Conservation (phyloP, 2,113 vertebrate genomes). For the Urocynchramus pylzowi region DNA sequence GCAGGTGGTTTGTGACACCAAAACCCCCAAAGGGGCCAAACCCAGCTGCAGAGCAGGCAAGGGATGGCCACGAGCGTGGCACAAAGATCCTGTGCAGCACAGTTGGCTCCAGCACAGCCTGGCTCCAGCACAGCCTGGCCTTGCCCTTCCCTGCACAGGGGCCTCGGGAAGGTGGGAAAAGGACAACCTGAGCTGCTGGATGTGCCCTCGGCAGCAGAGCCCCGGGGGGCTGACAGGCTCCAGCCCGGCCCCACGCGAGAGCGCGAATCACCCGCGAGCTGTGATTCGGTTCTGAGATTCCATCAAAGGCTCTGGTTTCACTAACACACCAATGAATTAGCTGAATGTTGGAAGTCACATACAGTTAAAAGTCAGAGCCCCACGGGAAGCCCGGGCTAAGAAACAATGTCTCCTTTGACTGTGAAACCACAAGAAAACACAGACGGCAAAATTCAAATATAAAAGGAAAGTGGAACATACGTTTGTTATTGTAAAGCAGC, state of each 20-base stretch:
- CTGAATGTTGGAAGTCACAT: conserved; percentile 61
- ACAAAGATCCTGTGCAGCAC: neutral
- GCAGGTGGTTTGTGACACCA: neutral
- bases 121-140: neutral
- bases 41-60: neutral
- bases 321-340: neutral
- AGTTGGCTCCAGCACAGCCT: no score
- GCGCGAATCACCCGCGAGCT: neutral
- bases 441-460: conserved; percentile 55
- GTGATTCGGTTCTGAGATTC: neutral
- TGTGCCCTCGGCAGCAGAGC: rapidly evolving
- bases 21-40: neutral
- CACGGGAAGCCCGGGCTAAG: neutral
- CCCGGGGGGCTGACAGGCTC: neutral
- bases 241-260: neutral
- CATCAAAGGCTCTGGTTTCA: conserved; percentile 22
- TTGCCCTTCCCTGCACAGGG: neutral
- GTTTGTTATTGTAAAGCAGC: conserved; percentile 58
- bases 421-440: conserved; percentile 70
- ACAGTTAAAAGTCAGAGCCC: conserved; percentile 28
- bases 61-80: rapidly evolving
- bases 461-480: conserved; percentile 71
- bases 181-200: neutral
- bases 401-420: conserved; percentile 70
- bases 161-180: neutral